phyloP scores from a whole-genome alignment of 2,888 invertebrate genomes.

The Lobophora halterata region DNA sequence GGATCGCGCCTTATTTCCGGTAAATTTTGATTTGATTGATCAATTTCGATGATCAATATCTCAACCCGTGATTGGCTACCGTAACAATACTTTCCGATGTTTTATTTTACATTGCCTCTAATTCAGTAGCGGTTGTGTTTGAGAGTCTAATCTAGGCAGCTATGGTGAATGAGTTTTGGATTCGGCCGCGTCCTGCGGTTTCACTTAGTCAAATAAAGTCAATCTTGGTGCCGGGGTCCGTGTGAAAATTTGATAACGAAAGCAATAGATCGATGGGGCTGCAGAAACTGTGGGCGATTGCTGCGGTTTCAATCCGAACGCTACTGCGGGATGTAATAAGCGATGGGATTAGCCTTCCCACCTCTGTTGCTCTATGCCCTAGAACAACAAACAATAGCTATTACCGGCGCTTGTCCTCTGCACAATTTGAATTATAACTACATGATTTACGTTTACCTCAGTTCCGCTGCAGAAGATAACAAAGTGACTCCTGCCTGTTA shows the following conservation, averaged over 20 bases:
- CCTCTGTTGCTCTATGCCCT: constrained; percentile 15
- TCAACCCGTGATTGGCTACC: constrained; percentile 75
- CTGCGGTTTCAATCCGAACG: constrained; percentile 72
- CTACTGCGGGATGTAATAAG: constrained; percentile 77
- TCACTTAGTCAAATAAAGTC: constrained; percentile 79
- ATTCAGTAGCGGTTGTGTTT: constrained; percentile 38
- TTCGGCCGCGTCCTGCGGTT: constrained; percentile 62
- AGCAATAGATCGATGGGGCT: constrained; percentile 74
- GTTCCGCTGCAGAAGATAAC: constrained; percentile 2
- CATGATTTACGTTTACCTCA: constrained; percentile 16
- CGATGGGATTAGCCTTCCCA: constrained; percentile 60
- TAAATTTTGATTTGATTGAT: constrained; percentile 76
- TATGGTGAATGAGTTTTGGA: constrained; percentile 53
- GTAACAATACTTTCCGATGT: constrained; percentile 55
- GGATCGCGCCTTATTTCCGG: constrained; percentile 78
- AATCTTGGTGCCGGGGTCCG: constrained; percentile 72
- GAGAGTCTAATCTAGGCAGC: constrained; percentile 45
- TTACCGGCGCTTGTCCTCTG: constrained; percentile 19
- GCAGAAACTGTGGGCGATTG: constrained; percentile 68
- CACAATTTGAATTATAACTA: constrained; percentile 27
- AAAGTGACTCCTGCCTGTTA: no score
- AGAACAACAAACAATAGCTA: no score
- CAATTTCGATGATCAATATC: constrained; percentile 78
- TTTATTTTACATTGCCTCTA: constrained; percentile 60
- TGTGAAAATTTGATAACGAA: constrained; percentile 81